A percentile compares a stretch with the other conserved stretches of the same genome.
Conservation (phyloP, 1,140 invertebrate species). For the Drosophila eugracilis region DNA sequence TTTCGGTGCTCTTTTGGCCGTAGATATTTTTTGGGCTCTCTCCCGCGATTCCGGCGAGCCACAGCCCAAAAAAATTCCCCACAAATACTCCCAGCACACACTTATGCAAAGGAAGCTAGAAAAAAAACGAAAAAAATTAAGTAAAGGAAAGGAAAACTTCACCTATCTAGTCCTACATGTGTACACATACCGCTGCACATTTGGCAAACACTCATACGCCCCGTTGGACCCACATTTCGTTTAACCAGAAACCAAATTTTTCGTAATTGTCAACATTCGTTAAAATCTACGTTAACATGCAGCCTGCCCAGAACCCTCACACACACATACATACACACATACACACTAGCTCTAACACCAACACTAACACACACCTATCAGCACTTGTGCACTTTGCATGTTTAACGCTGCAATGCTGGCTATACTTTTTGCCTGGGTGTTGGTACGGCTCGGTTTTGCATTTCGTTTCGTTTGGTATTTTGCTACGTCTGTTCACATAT, state of each 20-base stretch:
- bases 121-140: background rate
- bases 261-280: slow-evolving; percentile 82
- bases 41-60: slow-evolving; percentile 62
- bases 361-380: slow-evolving; percentile 53
- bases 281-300: slow-evolving; percentile 73
- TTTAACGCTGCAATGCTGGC: slow-evolving; percentile 69
- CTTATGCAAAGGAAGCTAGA: slow-evolving; percentile 13
- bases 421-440: slow-evolving; percentile 43
- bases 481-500: slow-evolving; percentile 72
- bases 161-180: slow-evolving; percentile 23
- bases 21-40: slow-evolving; percentile 45
- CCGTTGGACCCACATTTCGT: slow-evolving; percentile 52
- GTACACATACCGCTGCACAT: slow-evolving; percentile 32
- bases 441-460: slow-evolving; percentile 27
- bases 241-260: slow-evolving; percentile 79
- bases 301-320: slow-evolving; percentile 10
- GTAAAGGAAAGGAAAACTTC: slow-evolving; percentile 15
- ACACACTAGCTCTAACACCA: slow-evolving; percentile 2
- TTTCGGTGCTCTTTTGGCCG: slow-evolving; percentile 31
- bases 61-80: slow-evolving; percentile 75
- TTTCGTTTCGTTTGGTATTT: slow-evolving; percentile 68
- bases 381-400: slow-evolving; percentile 72
- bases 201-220: slow-evolving; percentile 53
- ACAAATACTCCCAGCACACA: slow-evolving; percentile 39
- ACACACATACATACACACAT: background rate